A percentile compares a stretch with the other conserved stretches of the same genome.
Conservation (phyloP, 2,797 vertebrate species). For the Scleropages formosus region DNA sequence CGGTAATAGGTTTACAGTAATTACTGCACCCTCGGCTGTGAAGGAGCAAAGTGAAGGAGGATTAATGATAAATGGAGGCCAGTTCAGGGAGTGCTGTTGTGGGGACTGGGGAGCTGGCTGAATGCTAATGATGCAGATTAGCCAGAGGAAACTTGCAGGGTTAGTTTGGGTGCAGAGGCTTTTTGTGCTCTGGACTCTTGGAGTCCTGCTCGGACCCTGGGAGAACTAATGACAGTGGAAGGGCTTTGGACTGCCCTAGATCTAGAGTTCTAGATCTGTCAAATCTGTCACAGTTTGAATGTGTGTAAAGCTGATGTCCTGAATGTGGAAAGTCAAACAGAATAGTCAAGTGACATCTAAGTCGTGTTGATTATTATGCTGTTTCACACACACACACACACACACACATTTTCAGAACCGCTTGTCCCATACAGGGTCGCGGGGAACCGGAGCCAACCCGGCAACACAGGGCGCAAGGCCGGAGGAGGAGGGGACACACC, state of each 20-base stretch:
- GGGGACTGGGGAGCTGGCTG: constrained; percentile 35
- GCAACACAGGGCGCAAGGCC: too few relatives aligned
- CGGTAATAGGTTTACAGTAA: constrained; percentile 4
- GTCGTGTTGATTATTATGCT: too few relatives aligned
- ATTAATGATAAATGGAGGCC: constrained; percentile 56
- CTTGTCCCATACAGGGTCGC: too few relatives aligned
- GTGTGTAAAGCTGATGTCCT: neutral
- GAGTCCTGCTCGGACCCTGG: neutral
- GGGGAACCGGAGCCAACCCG: too few relatives aligned
- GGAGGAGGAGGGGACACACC: too few relatives aligned
- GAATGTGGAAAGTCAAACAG: too few relatives aligned
- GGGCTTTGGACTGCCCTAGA: neutral
- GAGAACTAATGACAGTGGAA: neutral
- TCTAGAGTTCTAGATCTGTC: neutral
- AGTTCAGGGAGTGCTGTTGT: constrained; percentile 30
- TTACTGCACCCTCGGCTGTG: neutral
- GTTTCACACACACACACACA: too few relatives aligned
- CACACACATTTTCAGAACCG: too few relatives aligned
- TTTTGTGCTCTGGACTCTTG: neutral
- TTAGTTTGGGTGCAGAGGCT: constrained; percentile 22
- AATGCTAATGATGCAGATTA: constrained; percentile 48
- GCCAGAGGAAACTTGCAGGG: constrained; percentile 42
- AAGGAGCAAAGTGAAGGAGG: constrained; percentile 47
- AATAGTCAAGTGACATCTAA: too few relatives aligned
- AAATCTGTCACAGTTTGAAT: constrained; percentile 12